Conservation (phyloP, 2,888 invertebrate genomes). For the Xestia sexstrigata region DNA sequence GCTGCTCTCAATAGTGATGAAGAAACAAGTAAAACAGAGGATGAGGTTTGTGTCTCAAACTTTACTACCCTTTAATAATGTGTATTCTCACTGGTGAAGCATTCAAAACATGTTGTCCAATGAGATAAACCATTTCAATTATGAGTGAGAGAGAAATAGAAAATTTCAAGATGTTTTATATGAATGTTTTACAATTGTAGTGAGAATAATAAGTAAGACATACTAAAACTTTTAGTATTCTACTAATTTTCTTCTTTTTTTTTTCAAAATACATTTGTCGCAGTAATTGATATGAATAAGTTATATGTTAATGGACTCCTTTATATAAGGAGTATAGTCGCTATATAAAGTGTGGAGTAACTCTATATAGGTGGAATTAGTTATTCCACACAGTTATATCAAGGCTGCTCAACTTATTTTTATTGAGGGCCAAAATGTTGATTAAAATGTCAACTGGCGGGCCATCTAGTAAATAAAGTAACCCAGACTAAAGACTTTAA, state of each 20-base stretch:
- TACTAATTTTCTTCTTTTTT: not conserved
- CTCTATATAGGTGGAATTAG: too few species aligned
- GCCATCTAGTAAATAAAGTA: too few species aligned
- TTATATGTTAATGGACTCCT: not conserved
- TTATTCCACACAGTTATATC: too few species aligned
- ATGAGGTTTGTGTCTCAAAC: constrained; percentile 36
- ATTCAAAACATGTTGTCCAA: not conserved
- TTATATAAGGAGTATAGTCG: not conserved
- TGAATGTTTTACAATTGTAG: not conserved
- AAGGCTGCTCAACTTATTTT: too few species aligned
- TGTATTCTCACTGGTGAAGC: not conserved
- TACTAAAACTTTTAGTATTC: not conserved
- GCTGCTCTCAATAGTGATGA: constrained; percentile 44
- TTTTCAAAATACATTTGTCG: too few species aligned
- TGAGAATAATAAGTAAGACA: not conserved
- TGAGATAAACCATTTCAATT: not conserved
- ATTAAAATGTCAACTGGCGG: too few species aligned
- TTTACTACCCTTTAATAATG: too few species aligned
- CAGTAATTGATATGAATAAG: not conserved
- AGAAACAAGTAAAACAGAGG: constrained; percentile 19
- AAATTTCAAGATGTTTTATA: not conserved
- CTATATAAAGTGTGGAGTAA: not conserved
- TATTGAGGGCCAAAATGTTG: too few species aligned
- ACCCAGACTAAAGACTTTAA: too few species aligned
- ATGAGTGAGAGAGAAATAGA: not conserved